These are phyloP conservation scores for Branchipolynoe longqiensis DNA, from an alignment of 2,888 invertebrate species.

Conservation along the genomic window DNA sequence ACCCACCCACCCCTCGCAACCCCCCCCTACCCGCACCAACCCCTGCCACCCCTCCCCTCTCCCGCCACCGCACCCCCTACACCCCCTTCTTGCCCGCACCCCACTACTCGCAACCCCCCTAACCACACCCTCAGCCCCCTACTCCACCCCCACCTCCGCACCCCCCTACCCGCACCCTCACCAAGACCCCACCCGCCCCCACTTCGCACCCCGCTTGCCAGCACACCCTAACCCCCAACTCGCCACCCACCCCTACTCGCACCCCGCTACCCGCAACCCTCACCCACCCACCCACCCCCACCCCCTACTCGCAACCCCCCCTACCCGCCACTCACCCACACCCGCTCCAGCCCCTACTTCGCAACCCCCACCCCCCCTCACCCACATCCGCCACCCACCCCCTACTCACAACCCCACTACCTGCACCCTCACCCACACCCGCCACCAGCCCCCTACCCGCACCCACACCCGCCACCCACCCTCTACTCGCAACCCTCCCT, in stretches of 20 bases:
- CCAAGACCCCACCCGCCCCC: not conserved
- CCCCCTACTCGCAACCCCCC: not conserved
- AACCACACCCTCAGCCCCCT: not conserved
- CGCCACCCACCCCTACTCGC: not conserved
- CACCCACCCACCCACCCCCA: too few relatives aligned
- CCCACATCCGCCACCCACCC: not conserved
- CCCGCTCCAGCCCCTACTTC: not conserved
- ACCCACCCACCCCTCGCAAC: not conserved
- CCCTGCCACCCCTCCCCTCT: not conserved
- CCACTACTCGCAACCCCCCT: not conserved
- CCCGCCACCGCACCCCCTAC: not conserved
- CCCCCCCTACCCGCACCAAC: not conserved
- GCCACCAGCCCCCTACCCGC: not conserved
- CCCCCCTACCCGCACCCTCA: not conserved
- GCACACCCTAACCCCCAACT: not conserved
- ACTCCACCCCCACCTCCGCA: not conserved
- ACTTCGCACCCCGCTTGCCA: not conserved
- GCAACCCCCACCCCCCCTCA: not conserved
- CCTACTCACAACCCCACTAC: not conserved
- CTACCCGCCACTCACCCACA: not conserved
- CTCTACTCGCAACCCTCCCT: not conserved
- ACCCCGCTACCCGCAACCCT: not conserved
- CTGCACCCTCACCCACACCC: not conserved
- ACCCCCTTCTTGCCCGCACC: not conserved
- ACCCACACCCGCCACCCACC: too few relatives aligned